Conservation (phyloP, 1,140 invertebrate genomes). For the Linepithema humile region DNA sequence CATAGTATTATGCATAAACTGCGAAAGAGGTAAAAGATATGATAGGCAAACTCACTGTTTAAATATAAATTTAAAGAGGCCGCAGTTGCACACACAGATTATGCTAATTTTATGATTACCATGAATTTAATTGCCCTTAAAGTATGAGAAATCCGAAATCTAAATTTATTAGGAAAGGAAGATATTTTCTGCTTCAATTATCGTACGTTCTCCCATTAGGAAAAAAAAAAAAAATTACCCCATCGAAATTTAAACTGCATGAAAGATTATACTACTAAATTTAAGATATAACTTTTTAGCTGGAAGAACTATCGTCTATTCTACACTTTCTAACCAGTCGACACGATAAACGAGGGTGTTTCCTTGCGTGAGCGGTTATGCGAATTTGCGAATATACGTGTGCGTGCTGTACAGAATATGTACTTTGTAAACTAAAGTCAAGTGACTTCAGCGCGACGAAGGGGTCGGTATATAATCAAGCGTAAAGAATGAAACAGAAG, state of each 20-base stretch:
- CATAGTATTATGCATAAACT: not conserved
- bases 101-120: not conserved
- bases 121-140: not conserved
- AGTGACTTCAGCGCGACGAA: conserved; percentile 13
- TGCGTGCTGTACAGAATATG: conserved; percentile 19
- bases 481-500: conserved; percentile 17
- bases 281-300: not conserved
- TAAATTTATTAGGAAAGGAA: not conserved
- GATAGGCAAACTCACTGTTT: not conserved
- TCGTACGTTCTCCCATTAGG: not conserved
- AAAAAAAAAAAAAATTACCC: not conserved
- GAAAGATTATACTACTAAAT: not conserved
- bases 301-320: not conserved
- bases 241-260: not conserved
- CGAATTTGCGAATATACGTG: not conserved
- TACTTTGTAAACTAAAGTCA: conserved; percentile 18
- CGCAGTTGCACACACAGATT: too few relatives aligned
- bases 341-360: conserved; percentile 18
- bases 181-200: not conserved
- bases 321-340: not conserved
- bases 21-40: not conserved
- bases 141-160: not conserved
- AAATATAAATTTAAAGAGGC: not conserved
- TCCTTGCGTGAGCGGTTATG: conserved; percentile 14
- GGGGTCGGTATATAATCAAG: not conserved